Percentiles rank a stretch among this genome's conserved stretches.
Evolutionary conservation across 2,113 vertebrate genomes (phyloP).

Genomic region (Morone saxatilis): DNA sequence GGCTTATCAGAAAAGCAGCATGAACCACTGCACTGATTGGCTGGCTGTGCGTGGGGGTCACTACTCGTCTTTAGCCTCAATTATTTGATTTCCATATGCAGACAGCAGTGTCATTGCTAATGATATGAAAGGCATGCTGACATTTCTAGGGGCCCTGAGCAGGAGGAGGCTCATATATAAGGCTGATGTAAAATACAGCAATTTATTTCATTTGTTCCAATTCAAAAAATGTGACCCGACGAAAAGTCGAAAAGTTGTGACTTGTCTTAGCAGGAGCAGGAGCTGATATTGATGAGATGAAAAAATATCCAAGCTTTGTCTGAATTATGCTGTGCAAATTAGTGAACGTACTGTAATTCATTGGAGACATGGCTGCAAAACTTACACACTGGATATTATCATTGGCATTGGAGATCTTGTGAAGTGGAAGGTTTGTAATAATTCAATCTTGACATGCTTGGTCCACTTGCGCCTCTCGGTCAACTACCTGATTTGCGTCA

Average conservation of each 20-base stretch:
- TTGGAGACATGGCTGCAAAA: neutral
- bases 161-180: neutral
- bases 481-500: conserved; percentile 7
- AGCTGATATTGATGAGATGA: no score
- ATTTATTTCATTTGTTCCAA: conserved; percentile 12
- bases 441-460: neutral
- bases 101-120: conserved; percentile 20
- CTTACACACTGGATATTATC: neutral
- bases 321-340: neutral
- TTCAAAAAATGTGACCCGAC: neutral
- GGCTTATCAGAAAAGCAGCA: conserved; percentile 44
- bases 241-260: neutral
- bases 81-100: conserved; percentile 44
- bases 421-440: neutral
- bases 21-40: conserved; percentile 24
- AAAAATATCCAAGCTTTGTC: no score
- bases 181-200: conserved; percentile 6
- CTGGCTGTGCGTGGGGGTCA: conserved; percentile 18
- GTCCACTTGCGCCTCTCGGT: neutral
- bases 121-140: conserved; percentile 19
- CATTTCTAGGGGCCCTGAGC: conserved; percentile 15
- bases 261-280: neutral
- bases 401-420: neutral
- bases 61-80: conserved; percentile 29
- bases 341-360: neutral